Percentiles rank a stretch among this genome's conserved stretches.
Conservation (phyloP, 2,797 vertebrate species). For the Notolabrus celidotus region DNA sequence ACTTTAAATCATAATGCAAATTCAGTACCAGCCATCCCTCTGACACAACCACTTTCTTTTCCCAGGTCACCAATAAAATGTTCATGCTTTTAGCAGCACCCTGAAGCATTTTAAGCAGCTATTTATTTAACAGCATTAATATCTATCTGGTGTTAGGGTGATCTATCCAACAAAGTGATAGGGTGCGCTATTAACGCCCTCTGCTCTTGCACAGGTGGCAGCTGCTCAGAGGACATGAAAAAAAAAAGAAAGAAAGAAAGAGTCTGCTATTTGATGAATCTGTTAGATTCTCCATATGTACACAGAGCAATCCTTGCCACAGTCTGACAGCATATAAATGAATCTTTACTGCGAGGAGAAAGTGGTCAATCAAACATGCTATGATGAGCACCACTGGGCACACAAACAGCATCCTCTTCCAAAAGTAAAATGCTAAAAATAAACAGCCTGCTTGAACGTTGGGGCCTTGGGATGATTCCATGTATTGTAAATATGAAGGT, state of each 20-base stretch:
- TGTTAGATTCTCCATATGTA: slow-evolving; percentile 35
- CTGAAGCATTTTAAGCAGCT: slow-evolving; percentile 68
- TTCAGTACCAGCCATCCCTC: slow-evolving; percentile 32
- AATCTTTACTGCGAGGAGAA: slow-evolving; percentile 39
- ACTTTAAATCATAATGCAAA: slow-evolving; percentile 47
- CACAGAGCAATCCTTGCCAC: slow-evolving; percentile 22
- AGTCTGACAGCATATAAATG: slow-evolving; percentile 48
- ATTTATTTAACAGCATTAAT: slow-evolving; percentile 76
- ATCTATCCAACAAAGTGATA: slow-evolving; percentile 58
- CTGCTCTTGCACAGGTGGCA: slow-evolving; percentile 65
- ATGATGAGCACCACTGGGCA: slow-evolving; percentile 44
- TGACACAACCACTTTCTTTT: slow-evolving; percentile 50
- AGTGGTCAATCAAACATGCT: slow-evolving; percentile 52
- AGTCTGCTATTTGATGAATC: slow-evolving; percentile 34
- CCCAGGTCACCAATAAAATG: slow-evolving; percentile 63
- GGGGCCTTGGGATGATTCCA: slow-evolving; percentile 45
- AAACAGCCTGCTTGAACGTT: slow-evolving; percentile 18
- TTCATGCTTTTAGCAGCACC: slow-evolving; percentile 67
- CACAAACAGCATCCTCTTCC: slow-evolving; percentile 17
- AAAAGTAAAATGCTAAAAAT: slow-evolving; percentile 45
- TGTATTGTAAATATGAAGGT: slow-evolving; percentile 67
- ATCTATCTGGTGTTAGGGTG: slow-evolving; percentile 59
- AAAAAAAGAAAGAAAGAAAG: slow-evolving; percentile 9
- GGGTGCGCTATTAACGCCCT: slow-evolving; percentile 55
- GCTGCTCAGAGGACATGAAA: slow-evolving; percentile 57